These are phyloP conservation scores for Megaceryle maxima DNA, from an alignment of 2,113 vertebrate species.

Conservation along the genomic window DNA sequence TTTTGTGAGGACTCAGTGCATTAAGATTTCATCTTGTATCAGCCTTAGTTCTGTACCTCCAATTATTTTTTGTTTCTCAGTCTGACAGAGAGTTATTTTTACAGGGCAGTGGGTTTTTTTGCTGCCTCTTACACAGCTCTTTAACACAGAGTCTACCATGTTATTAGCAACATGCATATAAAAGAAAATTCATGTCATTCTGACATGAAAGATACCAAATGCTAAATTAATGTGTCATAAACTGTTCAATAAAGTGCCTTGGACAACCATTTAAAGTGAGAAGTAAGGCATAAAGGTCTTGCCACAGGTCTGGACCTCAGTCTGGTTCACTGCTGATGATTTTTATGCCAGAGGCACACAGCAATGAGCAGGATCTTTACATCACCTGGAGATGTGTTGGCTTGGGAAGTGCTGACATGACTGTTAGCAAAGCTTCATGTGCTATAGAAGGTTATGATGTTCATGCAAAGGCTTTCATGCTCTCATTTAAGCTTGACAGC, in stretches of 20 bases:
- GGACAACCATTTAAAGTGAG: background rate
- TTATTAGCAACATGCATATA: fast-evolving
- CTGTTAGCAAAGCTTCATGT: background rate
- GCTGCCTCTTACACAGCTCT: background rate
- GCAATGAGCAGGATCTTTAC: background rate
- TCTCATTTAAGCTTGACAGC: constrained; percentile 4
- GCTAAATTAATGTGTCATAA: background rate
- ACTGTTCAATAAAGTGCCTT: background rate
- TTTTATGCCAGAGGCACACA: background rate
- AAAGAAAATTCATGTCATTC: background rate
- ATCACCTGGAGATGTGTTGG: background rate
- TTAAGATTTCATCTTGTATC: background rate
- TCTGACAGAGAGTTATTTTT: background rate
- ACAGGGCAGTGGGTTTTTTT: fast-evolving
- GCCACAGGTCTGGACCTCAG: background rate
- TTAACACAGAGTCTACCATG: background rate
- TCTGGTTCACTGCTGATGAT: background rate
- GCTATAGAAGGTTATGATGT: background rate
- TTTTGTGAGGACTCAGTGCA: background rate
- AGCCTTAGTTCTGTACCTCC: background rate
- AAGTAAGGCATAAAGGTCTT: background rate
- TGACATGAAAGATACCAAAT: background rate
- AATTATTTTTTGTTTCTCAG: background rate
- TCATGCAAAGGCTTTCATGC: background rate
- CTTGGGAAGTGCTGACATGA: background rate